Conservation (phyloP, 1,140 invertebrate species). For the Cyclina sinensis region DNA sequence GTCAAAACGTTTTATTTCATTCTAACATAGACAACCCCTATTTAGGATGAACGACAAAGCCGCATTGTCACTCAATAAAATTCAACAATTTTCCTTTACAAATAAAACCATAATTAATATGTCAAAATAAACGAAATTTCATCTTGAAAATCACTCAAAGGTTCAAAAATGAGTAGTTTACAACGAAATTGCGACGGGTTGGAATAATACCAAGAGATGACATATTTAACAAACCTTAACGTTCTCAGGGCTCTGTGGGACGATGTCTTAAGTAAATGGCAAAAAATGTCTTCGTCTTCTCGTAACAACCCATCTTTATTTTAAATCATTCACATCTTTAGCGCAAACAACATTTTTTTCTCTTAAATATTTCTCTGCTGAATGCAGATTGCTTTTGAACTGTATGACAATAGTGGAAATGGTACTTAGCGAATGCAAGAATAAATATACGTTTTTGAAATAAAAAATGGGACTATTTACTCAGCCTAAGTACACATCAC, state of each 20-base stretch:
- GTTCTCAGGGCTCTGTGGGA: background rate
- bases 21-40: slow-evolving; percentile 21
- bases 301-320: background rate
- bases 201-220: slow-evolving; percentile 37
- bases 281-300: background rate
- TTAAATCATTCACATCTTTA: background rate
- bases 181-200: slow-evolving; percentile 37
- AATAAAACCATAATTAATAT: slow-evolving; percentile 67
- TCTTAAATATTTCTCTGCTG: background rate
- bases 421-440: slow-evolving; percentile 28
- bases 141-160: slow-evolving; percentile 39
- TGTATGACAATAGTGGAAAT: background rate
- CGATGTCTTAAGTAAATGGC: background rate
- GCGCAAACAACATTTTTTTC: background rate
- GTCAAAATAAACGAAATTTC: slow-evolving; percentile 58
- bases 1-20: slow-evolving; percentile 56
- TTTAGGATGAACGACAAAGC: slow-evolving; percentile 31
- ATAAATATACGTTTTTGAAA: slow-evolving; percentile 27
- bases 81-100: slow-evolving; percentile 60
- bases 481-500: slow-evolving; percentile 4
- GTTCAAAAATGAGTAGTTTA: slow-evolving; percentile 52
- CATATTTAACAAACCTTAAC: background rate
- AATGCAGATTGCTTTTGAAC: background rate
- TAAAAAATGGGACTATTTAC: slow-evolving; percentile 40
- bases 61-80: slow-evolving; percentile 45